Evolutionary conservation across 2,113 vertebrate genomes (phyloP).

Genomic region (Antigone vipio): DNA sequence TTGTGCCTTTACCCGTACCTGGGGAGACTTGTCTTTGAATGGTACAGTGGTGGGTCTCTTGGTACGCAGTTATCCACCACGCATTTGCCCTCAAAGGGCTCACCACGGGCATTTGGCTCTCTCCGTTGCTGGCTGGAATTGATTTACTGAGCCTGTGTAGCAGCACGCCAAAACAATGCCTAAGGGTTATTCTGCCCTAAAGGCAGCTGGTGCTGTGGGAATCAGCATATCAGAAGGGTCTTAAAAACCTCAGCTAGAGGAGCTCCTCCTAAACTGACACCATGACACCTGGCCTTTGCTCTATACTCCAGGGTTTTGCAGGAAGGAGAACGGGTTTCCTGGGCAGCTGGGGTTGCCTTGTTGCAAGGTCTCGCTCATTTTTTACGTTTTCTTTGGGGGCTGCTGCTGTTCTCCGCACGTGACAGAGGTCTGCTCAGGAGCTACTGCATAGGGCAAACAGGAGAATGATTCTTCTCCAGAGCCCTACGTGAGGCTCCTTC

Average conservation of each 20-base stretch:
- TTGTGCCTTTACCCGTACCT: not conserved
- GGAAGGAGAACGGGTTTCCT: not conserved
- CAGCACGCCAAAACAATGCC: not conserved
- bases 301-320: not conserved
- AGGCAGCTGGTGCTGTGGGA: not conserved
- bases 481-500: not conserved
- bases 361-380: not conserved
- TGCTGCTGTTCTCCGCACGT: accelerated
- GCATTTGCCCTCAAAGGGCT: not conserved
- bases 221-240: not conserved
- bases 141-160: not conserved
- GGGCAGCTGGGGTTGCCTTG: not conserved
- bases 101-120: too few relatives aligned
- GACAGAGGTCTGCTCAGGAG: not conserved
- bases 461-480: not conserved
- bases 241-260: not conserved
- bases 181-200: not conserved
- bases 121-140: not conserved
- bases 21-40: not conserved
- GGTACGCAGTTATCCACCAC: too few relatives aligned
- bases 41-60: not conserved
- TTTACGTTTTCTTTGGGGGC: not conserved
- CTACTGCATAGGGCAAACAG: not conserved
- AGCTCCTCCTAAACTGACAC: not conserved
- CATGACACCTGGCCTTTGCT: not conserved